Base-by-base conservation (phyloP, 2,797 vertebrate genomes). In the Crossoptilon crossoptilon region DNA sequence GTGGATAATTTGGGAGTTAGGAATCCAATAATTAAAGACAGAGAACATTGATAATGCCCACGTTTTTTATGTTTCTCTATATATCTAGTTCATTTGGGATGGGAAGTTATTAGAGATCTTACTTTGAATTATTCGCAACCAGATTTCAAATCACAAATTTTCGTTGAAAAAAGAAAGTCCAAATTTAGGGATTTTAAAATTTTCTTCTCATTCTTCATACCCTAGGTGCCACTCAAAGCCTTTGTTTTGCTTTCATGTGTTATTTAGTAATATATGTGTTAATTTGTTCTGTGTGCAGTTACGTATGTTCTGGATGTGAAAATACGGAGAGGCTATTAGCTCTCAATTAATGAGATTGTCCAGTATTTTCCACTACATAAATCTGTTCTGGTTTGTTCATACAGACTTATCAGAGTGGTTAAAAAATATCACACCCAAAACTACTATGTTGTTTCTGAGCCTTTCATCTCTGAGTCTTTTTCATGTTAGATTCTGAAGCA, bases 401-500 rank as follows among this genome's bases (percentile, higher is more conserved):
- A 37, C 23, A 53, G 16, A 59, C 84, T 77, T 78, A 53, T 63
- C 63, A 93, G 63, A 70, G 22, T 67, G 41, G 15, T 51, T 91
- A 74, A 80, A 70, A 93, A 87, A 66, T 62, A 6, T 62, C 62
- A 66, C 46, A 37, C 66, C 72, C 80, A 72, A 89, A 91, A n/a
- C 56, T 69, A 23, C 35, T 46, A 33, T 70, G 23, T 41, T 86
- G 21, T 62, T 77, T 66, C 60, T 27, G 56, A 77, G 63, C 71
- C 43, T 83, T 75, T 89, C 29, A 15, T 62, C 46, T 93, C 72
- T 9, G 24, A 70, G 70, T 84, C 74, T 91, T 10, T 46, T 6
- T 0, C 63, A 77, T 90, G 48, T 16, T 41, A 84, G 10, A 16
- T 70, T 81, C 60, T 67, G 35, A 13, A 82, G 43, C 27, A 62